Evolutionary conservation across 2,888 invertebrate genomes (phyloP).

Genomic region (Chymomyza amoena): DNA sequence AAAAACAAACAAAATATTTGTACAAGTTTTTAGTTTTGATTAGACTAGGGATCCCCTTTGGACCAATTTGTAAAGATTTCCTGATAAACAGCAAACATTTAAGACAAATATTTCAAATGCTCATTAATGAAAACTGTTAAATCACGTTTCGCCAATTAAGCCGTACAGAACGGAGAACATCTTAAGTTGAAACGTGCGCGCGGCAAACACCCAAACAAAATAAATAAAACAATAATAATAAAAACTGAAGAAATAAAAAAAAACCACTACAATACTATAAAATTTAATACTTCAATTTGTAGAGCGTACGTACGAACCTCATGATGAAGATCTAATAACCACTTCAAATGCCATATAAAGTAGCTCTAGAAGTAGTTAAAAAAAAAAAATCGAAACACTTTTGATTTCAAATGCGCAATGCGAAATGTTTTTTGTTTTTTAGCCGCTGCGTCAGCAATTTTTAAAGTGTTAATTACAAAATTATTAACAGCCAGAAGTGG

Average conservation of each 20-base stretch:
- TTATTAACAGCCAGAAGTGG: conserved; percentile 39
- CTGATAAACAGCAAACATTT: conserved; percentile 27
- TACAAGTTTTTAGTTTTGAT: conserved; percentile 25
- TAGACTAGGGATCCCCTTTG: conserved; percentile 35
- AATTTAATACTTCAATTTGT: conserved; percentile 68
- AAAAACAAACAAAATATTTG: conserved; percentile 3
- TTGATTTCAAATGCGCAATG: conserved; percentile 65
- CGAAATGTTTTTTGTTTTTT: conserved; percentile 13
- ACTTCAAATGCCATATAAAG: conserved; percentile 42
- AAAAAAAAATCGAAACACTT: conserved; percentile 55
- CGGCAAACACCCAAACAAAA: conserved; percentile 48
- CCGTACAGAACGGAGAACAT: conserved; percentile 38
- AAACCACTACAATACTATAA: conserved; percentile 16
- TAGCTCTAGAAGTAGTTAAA: conserved; percentile 5
- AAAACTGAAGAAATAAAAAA: background rate
- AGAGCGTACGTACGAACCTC: conserved; percentile 56
- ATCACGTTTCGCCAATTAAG: conserved; percentile 67
- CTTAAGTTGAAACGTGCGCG: conserved; percentile 57
- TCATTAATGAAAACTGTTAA: conserved; percentile 65
- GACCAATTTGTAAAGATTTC: conserved; percentile 63
- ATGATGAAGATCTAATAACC: conserved; percentile 43
- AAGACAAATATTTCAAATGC: conserved; percentile 42
- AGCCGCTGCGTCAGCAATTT: conserved; percentile 9
- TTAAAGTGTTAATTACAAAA: conserved; percentile 66
- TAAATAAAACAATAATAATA: conserved; percentile 22